Percentiles rank a stretch among this genome's conserved stretches.
phyloP scores from a whole-genome alignment of 2,888 invertebrate species.

The Microplitis deprimator region DNA sequence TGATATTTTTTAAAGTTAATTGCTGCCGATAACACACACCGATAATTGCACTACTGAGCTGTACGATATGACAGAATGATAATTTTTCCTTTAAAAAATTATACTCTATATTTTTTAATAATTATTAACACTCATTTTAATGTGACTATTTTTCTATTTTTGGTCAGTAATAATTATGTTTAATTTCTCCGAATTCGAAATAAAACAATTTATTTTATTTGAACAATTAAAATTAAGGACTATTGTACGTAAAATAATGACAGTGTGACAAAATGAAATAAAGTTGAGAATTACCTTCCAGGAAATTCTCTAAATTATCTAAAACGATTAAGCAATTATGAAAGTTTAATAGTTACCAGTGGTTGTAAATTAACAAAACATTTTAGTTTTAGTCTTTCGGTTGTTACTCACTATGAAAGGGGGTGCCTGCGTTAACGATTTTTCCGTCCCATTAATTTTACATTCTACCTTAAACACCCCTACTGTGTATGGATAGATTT shows the following conservation, averaged over 20 bases:
- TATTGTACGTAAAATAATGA: too few relatives aligned
- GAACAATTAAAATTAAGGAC: too few relatives aligned
- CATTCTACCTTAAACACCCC: not conserved
- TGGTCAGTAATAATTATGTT: too few relatives aligned
- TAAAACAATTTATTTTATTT: not conserved
- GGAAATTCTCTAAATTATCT: not conserved
- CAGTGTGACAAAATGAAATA: too few relatives aligned
- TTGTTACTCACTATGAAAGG: constrained; percentile 10
- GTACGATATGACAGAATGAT: not conserved
- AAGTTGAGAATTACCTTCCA: too few relatives aligned
- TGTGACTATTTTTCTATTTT: too few relatives aligned
- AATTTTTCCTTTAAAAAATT: not conserved
- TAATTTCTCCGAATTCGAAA: too few relatives aligned
- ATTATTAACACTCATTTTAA: too few relatives aligned
- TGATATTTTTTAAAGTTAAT: not conserved
- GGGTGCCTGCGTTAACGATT: constrained; percentile 12
- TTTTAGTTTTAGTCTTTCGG: not conserved
- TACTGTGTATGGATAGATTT: not conserved
- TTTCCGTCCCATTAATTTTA: constrained; percentile 16
- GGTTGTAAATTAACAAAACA: not conserved
- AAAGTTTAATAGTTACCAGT: not conserved
- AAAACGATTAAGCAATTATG: not conserved
- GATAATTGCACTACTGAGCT: not conserved
- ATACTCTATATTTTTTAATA: not conserved
- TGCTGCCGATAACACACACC: constrained; percentile 14